These are phyloP conservation scores for Epinotia demarniana DNA, from an alignment of 2,888 invertebrate species.

Conservation along the genomic window DNA sequence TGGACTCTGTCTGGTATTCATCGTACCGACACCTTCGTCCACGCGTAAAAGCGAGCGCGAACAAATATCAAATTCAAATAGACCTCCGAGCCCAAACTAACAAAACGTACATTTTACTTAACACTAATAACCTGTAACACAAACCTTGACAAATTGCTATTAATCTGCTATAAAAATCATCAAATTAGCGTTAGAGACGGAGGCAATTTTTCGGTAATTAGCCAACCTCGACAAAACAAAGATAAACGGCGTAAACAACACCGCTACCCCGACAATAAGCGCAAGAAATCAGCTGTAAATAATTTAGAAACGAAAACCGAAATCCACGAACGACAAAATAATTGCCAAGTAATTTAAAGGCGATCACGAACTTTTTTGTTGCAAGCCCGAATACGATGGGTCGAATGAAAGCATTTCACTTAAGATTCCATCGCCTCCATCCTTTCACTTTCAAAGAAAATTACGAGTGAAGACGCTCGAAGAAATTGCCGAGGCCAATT, in stretches of 20 bases:
- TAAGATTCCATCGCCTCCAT: slow-evolving; percentile 56
- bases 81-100: too few species aligned
- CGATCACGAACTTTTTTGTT: slow-evolving; percentile 55
- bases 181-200: slow-evolving; percentile 7
- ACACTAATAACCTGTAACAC: background rate
- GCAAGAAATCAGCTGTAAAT: slow-evolving; percentile 42
- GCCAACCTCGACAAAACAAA: slow-evolving; percentile 29
- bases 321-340: slow-evolving; percentile 49
- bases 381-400: slow-evolving; percentile 51
- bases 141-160: background rate
- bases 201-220: slow-evolving; percentile 31
- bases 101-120: background rate
- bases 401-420: slow-evolving; percentile 57
- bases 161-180: slow-evolving; percentile 3
- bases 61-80: too few species aligned
- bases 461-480: slow-evolving; percentile 41
- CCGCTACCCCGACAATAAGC: slow-evolving; percentile 25
- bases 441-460: slow-evolving; percentile 67
- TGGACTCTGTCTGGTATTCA: too few species aligned
- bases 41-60: too few species aligned
- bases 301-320: slow-evolving; percentile 39
- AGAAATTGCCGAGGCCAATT: slow-evolving; percentile 42
- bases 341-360: slow-evolving; percentile 55
- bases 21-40: too few species aligned
- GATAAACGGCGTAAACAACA: slow-evolving; percentile 36